Percentiles rank a stretch among this genome's conserved stretches.
These are phyloP conservation scores for Ophion slaviceki DNA, from an alignment of 2,888 invertebrate species.

Conservation along the genomic window DNA sequence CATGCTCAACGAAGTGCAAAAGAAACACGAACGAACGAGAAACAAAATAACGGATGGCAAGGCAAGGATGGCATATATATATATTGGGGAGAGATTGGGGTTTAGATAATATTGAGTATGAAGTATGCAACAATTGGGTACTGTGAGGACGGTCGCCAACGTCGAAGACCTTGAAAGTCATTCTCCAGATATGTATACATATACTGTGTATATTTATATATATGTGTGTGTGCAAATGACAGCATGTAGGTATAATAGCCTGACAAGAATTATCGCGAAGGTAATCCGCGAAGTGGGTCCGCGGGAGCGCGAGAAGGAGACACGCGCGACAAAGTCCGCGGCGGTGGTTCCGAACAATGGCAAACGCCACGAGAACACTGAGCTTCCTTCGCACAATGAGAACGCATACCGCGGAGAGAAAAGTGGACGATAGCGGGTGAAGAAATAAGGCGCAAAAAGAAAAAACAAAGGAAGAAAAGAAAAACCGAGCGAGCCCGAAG, in stretches of 20 bases:
- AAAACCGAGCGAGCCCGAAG: constrained; percentile 65
- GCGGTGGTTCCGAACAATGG: constrained; percentile 59
- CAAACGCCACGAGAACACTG: constrained; percentile 48
- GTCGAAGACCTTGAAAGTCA: no score
- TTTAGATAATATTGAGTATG: no score
- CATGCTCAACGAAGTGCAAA: constrained; percentile 48
- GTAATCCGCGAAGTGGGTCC: constrained; percentile 35
- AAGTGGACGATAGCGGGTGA: constrained; percentile 12
- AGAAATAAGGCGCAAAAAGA: constrained; percentile 17
- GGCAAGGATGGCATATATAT: not conserved
- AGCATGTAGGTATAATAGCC: constrained; percentile 7
- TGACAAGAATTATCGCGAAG: constrained; percentile 54
- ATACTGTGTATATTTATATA: not conserved
- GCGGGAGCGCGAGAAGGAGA: constrained; percentile 41
- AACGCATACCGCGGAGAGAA: constrained; percentile 33
- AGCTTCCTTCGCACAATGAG: constrained; percentile 36
- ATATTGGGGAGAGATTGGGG: not conserved
- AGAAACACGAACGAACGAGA: constrained; percentile 26
- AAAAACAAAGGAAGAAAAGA: not conserved
- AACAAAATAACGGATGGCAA: constrained; percentile 25
- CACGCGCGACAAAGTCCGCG: constrained; percentile 57
- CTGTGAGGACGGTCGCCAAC: no score
- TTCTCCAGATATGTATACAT: not conserved
- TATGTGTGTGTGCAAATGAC: not conserved
- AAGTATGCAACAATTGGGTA: no score